Evolutionary conservation across 2,888 invertebrate species (phyloP).

Genomic region (Choristoneura rosaceana): DNA sequence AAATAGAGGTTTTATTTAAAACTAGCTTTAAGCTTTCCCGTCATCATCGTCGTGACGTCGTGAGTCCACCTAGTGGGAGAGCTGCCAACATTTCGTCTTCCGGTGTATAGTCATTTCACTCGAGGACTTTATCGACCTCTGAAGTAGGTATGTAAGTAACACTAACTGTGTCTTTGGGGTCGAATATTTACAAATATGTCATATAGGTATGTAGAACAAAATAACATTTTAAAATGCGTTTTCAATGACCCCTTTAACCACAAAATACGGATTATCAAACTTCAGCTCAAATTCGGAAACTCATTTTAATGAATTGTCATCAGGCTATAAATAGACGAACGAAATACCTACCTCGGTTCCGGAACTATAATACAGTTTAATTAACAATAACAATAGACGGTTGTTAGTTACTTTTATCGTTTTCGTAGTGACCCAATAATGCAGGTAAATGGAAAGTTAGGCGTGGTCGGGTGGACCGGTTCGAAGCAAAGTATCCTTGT

Average conservation of each 20-base stretch:
- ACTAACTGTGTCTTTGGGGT: background rate
- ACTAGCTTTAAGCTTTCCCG: too few relatives aligned
- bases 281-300: background rate
- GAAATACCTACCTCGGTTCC: constrained; percentile 1
- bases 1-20: too few relatives aligned
- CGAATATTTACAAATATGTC: background rate
- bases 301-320: background rate
- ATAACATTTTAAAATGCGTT: too few relatives aligned
- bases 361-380: background rate
- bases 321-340: background rate
- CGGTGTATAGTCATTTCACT: too few relatives aligned
- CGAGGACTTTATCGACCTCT: too few relatives aligned
- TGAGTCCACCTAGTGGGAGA: too few relatives aligned
- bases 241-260: too few relatives aligned
- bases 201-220: too few relatives aligned
- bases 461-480: constrained; percentile 75
- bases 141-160: too few relatives aligned
- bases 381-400: constrained; percentile 43
- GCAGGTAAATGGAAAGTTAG: constrained; percentile 78
- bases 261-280: background rate
- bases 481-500: constrained; percentile 74
- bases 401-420: constrained; percentile 50
- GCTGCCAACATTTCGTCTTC: too few relatives aligned
- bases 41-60: too few relatives aligned
- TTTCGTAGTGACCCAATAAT: constrained; percentile 60